Conservation (phyloP, 1,140 invertebrate genomes). For the Temnothorax longispinosus region DNA sequence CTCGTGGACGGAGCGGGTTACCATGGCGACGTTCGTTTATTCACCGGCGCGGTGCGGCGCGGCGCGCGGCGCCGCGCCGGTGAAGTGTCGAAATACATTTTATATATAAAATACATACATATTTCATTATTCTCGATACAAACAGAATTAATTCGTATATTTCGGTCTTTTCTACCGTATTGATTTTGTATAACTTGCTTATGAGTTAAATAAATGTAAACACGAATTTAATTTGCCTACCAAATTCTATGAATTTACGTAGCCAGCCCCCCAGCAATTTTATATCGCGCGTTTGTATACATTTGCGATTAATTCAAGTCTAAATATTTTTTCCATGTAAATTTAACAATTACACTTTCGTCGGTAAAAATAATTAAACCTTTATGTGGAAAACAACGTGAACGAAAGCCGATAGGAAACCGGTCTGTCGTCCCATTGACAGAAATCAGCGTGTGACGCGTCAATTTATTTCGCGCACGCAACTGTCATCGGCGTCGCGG, state of each 20-base stretch:
- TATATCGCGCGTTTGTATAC: background rate
- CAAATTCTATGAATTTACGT: background rate
- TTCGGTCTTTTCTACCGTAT: background rate
- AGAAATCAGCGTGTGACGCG: background rate
- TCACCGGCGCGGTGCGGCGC: background rate
- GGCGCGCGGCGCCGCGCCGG: constrained; percentile 27
- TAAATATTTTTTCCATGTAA: background rate
- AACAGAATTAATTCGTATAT: background rate
- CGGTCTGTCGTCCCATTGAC: background rate
- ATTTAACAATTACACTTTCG: background rate
- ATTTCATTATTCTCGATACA: constrained; percentile 9
- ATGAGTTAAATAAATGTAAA: constrained; percentile 22
- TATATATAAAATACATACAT: background rate
- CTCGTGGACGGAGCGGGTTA: constrained; percentile 44
- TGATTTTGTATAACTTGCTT: constrained; percentile 23
- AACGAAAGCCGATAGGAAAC: background rate
- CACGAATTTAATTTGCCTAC: background rate
- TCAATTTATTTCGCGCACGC: constrained; percentile 46
- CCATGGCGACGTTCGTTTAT: constrained; percentile 62
- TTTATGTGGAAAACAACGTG: too few relatives aligned
- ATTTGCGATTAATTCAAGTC: too few relatives aligned
- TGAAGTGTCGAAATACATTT: background rate
- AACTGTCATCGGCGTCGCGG: background rate
- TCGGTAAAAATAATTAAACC: background rate
- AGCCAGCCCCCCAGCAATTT: background rate